Percentiles rank a stretch among this genome's conserved stretches.
Conservation (phyloP, 2,797 vertebrate species). For the Labeo calbasu region DNA sequence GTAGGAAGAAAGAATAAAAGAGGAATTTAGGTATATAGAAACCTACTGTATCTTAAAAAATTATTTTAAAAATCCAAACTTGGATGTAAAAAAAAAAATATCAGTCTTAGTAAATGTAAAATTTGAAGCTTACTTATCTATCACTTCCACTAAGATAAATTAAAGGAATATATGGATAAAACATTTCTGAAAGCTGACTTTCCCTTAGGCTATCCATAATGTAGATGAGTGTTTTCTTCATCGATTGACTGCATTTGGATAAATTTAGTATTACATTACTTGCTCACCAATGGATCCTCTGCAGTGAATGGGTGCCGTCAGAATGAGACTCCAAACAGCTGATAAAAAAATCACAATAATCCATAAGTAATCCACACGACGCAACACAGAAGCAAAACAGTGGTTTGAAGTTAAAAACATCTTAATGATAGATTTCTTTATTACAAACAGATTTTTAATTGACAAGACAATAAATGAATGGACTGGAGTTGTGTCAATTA, state of each 20-base stretch:
- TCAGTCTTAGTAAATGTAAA: not conserved
- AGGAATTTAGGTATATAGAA: not conserved
- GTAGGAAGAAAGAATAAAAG: not conserved
- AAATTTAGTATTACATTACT: not conserved
- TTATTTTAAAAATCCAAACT: not conserved
- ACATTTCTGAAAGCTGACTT: not conserved
- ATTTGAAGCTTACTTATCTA: not conserved
- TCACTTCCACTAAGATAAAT: not conserved
- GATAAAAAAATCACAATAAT: not conserved
- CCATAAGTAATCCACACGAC: not conserved
- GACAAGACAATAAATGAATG: not conserved
- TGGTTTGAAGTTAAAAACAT: not conserved
- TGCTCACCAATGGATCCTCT: not conserved
- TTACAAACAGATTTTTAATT: not conserved
- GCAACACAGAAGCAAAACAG: not conserved
- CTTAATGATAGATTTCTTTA: not conserved
- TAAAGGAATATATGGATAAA: not conserved
- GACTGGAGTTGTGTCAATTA: not conserved
- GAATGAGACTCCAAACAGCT: not conserved
- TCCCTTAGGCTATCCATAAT: not conserved
- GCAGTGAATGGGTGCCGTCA: not conserved
- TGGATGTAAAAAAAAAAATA: not conserved
- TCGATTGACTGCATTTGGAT: not conserved
- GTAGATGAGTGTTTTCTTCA: not conserved
- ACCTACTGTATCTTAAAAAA: not conserved